Conservation (phyloP, 2,113 vertebrate species). For the Callaeas wilsoni region DNA sequence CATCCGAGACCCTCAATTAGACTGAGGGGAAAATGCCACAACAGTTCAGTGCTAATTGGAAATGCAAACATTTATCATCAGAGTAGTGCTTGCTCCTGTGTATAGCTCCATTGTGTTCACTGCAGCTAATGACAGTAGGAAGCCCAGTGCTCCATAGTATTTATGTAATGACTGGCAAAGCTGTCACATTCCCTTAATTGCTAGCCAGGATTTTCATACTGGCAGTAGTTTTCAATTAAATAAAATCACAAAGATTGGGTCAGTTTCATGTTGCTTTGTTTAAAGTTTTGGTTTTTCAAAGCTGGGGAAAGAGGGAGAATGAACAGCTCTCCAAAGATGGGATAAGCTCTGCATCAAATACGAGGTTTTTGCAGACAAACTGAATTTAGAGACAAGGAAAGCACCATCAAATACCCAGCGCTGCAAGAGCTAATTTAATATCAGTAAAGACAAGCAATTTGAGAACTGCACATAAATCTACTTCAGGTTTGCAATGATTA, state of each 20-base stretch:
- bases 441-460: background rate
- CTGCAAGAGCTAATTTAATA: background rate
- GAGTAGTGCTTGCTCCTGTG: background rate
- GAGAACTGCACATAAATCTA: background rate
- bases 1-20: constrained; percentile 8
- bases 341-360: background rate
- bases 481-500: background rate
- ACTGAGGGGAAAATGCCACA: background rate
- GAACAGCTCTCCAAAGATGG: background rate
- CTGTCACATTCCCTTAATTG: constrained; percentile 31
- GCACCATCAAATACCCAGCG: background rate
- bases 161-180: constrained; percentile 32
- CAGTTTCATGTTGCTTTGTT: background rate
- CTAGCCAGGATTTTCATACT: background rate
- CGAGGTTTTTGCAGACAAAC: background rate
- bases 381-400: background rate
- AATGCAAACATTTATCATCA: constrained; percentile 42
- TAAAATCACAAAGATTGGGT: background rate
- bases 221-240: constrained; percentile 9
- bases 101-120: background rate
- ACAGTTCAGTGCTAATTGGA: constrained; percentile 37
- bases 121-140: background rate
- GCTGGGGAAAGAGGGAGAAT: background rate
- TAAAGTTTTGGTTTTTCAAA: background rate
- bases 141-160: background rate